Percentiles rank a stretch among this genome's conserved stretches.
Evolutionary conservation across 1,140 invertebrate species (phyloP).

Genomic region (Lepidurus packardi): DNA sequence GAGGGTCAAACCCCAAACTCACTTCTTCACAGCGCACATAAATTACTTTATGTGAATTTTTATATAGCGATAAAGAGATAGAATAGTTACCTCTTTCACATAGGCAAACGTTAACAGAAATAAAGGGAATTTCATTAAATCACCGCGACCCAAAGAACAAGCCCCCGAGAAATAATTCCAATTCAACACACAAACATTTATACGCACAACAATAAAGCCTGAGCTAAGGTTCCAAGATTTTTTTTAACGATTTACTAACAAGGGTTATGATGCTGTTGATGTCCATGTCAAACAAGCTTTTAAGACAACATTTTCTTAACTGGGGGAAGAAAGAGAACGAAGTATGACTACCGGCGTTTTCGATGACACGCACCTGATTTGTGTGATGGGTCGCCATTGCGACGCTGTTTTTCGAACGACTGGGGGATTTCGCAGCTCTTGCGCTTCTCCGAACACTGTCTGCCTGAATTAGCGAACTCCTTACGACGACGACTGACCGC

Average conservation of each 20-base stretch:
- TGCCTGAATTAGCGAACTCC: slow-evolving; percentile 24
- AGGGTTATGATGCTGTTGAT: not conserved
- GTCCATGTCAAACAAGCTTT: not conserved
- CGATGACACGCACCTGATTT: slow-evolving; percentile 9
- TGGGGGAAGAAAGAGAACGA: not conserved
- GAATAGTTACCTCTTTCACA: slow-evolving; percentile 14
- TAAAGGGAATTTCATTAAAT: slow-evolving; percentile 10
- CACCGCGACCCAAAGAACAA: slow-evolving; percentile 9
- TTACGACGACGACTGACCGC: slow-evolving; percentile 6
- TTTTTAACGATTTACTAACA: slow-evolving; percentile 6
- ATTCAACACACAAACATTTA: not conserved
- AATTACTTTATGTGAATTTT: too few relatives aligned
- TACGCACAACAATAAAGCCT: slow-evolving; percentile 14
- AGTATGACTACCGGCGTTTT: not conserved
- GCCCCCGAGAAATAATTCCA: not conserved
- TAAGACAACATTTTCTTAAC: not conserved
- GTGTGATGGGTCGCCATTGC: not conserved
- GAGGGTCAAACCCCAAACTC: not conserved
- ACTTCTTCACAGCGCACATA: not conserved
- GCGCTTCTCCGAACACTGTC: slow-evolving; percentile 25
- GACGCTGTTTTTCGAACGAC: slow-evolving; percentile 7
- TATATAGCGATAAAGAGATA: not conserved
- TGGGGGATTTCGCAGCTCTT: slow-evolving; percentile 27
- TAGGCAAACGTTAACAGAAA: not conserved
- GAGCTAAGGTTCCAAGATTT: not conserved